A percentile compares a stretch with the other conserved stretches of the same genome.
These are phyloP conservation scores for Drosophila biarmipes DNA, from an alignment of 1,140 invertebrate genomes.

Conservation along the genomic window DNA sequence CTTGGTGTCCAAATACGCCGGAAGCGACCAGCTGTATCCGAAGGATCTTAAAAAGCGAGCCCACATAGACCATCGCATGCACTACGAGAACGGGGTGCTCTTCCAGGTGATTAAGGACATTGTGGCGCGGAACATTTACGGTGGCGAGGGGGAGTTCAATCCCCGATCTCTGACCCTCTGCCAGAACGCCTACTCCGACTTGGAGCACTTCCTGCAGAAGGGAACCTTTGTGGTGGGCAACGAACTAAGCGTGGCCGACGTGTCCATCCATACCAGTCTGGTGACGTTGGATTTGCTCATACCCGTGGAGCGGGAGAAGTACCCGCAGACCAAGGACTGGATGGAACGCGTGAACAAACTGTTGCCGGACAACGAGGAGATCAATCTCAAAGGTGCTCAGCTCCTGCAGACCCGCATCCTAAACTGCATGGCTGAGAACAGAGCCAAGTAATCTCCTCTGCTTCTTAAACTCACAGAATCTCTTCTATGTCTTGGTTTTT, in stretches of 20 bases:
- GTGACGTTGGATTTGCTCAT: constrained; percentile 79
- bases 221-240: constrained; percentile 85
- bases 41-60: constrained; percentile 88
- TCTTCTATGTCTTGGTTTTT: not conserved
- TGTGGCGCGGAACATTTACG: constrained; percentile 78
- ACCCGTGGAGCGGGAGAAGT: constrained; percentile 60
- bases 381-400: constrained; percentile 67
- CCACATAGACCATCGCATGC: constrained; percentile 88
- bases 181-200: constrained; percentile 84
- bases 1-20: constrained; percentile 89
- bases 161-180: constrained; percentile 69
- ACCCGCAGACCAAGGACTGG: constrained; percentile 53
- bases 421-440: constrained; percentile 58
- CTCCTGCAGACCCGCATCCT: constrained; percentile 52
- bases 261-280: constrained; percentile 84
- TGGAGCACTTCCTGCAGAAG: constrained; percentile 85
- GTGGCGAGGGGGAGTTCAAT: constrained; percentile 67
- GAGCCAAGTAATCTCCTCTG: constrained; percentile 2
- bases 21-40: constrained; percentile 88
- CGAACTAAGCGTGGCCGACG: constrained; percentile 87
- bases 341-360: constrained; percentile 55
- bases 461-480: no score
- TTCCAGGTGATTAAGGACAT: constrained; percentile 84
- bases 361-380: constrained; percentile 66
- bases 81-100: constrained; percentile 89